These are phyloP conservation scores for Acrobasis suavella DNA, from an alignment of 2,888 invertebrate species.

Conservation along the genomic window DNA sequence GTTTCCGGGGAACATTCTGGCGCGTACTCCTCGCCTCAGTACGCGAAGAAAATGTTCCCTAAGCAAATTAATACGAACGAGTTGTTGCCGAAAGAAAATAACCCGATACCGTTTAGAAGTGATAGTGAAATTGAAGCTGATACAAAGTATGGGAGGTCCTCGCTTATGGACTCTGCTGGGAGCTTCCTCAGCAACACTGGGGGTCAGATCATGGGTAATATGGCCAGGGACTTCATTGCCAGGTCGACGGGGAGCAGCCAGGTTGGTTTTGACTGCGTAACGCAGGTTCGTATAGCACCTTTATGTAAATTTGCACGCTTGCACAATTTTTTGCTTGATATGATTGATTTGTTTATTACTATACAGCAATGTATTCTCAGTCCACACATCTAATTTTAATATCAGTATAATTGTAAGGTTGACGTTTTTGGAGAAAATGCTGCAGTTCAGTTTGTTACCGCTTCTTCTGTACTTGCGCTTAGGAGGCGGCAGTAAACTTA, in stretches of 20 bases:
- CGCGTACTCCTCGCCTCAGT: constrained; percentile 79
- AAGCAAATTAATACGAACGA: constrained; percentile 59
- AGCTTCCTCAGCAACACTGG: constrained; percentile 70
- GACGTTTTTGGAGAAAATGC: too few species aligned
- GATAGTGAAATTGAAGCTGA: constrained; percentile 58
- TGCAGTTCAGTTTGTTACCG: too few species aligned
- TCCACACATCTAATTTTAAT: too few species aligned
- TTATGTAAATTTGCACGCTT: constrained; percentile 57
- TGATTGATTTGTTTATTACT: too few species aligned
- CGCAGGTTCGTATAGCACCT: constrained; percentile 78
- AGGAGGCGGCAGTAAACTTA: too few species aligned
- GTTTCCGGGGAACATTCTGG: constrained; percentile 66
- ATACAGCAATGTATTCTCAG: too few species aligned
- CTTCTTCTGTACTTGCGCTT: too few species aligned
- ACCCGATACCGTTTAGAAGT: constrained; percentile 52
- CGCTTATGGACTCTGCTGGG: constrained; percentile 67
- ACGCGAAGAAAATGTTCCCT: constrained; percentile 77
- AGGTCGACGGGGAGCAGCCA: constrained; percentile 87
- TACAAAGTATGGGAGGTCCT: constrained; percentile 59
- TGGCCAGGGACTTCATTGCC: constrained; percentile 86
- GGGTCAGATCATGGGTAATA: constrained; percentile 79
- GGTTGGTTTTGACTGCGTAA: constrained; percentile 82
- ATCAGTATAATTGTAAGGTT: too few species aligned
- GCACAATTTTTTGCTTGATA: background rate
- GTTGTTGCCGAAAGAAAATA: constrained; percentile 63